These are phyloP conservation scores for Ligdia adustata DNA, from an alignment of 2,888 invertebrate species.

Conservation along the genomic window DNA sequence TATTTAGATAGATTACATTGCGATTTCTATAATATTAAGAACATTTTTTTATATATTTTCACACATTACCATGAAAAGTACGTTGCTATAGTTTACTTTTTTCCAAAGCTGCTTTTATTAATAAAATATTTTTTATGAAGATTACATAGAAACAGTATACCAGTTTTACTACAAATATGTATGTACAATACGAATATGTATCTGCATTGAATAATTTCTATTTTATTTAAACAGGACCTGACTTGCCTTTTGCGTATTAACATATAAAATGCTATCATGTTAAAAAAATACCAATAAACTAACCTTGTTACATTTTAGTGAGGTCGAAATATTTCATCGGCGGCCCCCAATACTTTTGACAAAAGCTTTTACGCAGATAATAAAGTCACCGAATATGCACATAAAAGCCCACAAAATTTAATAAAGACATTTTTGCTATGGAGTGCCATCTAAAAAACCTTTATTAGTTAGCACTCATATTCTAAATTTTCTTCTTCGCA, in stretches of 20 bases:
- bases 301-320: slow-evolving; percentile 29
- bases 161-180: too few relatives aligned
- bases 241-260: not conserved
- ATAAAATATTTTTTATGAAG: too few relatives aligned
- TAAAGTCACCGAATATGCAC: slow-evolving; percentile 68
- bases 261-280: slow-evolving; percentile 7
- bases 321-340: slow-evolving; percentile 49
- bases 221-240: too few relatives aligned
- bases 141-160: too few relatives aligned
- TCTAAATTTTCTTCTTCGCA: slow-evolving; percentile 74
- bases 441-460: slow-evolving; percentile 72
- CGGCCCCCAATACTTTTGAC: slow-evolving; percentile 50
- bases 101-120: too few relatives aligned
- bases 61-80: too few relatives aligned
- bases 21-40: too few relatives aligned
- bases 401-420: slow-evolving; percentile 76
- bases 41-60: too few relatives aligned
- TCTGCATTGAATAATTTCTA: too few relatives aligned
- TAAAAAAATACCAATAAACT: slow-evolving; percentile 15
- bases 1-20: too few relatives aligned
- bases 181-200: too few relatives aligned
- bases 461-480: slow-evolving; percentile 82
- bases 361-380: slow-evolving; percentile 66
- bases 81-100: too few relatives aligned
- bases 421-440: slow-evolving; percentile 75